Evolutionary conservation across 2,797 vertebrate genomes (phyloP).

Genomic region (Pygocentrus nattereri): DNA sequence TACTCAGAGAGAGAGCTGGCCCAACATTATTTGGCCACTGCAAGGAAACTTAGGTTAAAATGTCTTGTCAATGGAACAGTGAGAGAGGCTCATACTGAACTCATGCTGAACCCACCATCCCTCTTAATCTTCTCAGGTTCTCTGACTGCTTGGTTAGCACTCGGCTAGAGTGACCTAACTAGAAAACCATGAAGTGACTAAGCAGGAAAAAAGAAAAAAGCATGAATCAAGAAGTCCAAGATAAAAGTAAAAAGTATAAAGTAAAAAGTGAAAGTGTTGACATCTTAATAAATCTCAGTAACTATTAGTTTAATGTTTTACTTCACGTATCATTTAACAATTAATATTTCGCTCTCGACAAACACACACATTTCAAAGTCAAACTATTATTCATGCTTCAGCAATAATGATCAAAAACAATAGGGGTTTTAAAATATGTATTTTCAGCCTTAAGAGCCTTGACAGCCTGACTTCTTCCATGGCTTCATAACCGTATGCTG

Average conservation of each 20-base stretch:
- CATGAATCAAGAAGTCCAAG: slow-evolving; percentile 62
- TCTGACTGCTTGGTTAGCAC: slow-evolving; percentile 1
- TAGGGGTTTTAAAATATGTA: slow-evolving; percentile 46
- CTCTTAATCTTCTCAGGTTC: not conserved
- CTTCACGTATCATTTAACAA: not conserved
- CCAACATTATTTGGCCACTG: not conserved
- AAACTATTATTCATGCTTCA: slow-evolving; percentile 22
- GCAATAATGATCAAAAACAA: not conserved
- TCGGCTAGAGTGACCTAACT: not conserved
- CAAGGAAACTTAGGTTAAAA: not conserved
- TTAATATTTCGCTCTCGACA: not conserved
- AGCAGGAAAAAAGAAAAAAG: slow-evolving; percentile 8
- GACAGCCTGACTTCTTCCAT: slow-evolving; percentile 69
- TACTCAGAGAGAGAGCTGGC: slow-evolving; percentile 6
- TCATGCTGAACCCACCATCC: not conserved
- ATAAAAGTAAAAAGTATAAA: slow-evolving; percentile 52
- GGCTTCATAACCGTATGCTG: slow-evolving; percentile 76
- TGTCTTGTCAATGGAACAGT: not conserved
- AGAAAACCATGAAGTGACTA: not conserved
- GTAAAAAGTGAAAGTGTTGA: not conserved
- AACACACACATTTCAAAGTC: not conserved
- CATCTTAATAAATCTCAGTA: not conserved
- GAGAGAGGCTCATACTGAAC: not conserved
- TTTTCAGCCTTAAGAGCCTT: slow-evolving; percentile 33
- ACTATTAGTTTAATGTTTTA: not conserved